These are phyloP conservation scores for Drosophila biarmipes DNA, from an alignment of 1,140 invertebrate species.

Conservation along the genomic window DNA sequence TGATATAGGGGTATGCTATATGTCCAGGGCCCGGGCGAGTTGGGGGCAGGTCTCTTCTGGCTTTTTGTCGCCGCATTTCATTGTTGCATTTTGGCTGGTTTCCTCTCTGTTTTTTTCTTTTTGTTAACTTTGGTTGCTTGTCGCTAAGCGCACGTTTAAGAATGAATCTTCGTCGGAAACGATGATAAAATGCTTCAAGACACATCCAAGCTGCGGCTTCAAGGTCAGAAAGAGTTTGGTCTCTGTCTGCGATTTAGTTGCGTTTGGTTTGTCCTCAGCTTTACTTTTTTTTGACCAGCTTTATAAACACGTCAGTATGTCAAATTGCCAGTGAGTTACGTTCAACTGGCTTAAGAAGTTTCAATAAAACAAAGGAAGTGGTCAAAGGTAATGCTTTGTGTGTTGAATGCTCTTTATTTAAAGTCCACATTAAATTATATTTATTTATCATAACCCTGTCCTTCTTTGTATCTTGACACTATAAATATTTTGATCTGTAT, in stretches of 20 bases:
- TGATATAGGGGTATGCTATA: constrained; percentile 49
- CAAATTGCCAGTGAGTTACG: constrained; percentile 73
- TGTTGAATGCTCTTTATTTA: background rate
- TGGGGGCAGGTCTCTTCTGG: constrained; percentile 4
- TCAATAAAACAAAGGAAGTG: background rate
- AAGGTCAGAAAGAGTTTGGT: constrained; percentile 68
- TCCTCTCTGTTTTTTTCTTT: constrained; percentile 8
- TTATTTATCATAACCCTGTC: too few species aligned
- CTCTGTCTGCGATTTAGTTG: constrained; percentile 30
- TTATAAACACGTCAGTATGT: constrained; percentile 75
- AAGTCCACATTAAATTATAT: background rate
- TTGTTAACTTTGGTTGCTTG: constrained; percentile 11
- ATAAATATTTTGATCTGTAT: too few species aligned
- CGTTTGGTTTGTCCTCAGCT: constrained; percentile 1
- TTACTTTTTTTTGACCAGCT: constrained; percentile 33
- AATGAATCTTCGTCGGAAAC: constrained; percentile 76
- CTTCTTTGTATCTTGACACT: too few species aligned
- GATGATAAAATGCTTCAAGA: constrained; percentile 66
- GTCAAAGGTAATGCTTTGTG: background rate
- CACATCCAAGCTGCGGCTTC: constrained; percentile 52
- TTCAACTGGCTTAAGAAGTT: constrained; percentile 29
- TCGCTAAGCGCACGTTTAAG: constrained; percentile 61
- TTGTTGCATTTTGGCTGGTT: constrained; percentile 61
- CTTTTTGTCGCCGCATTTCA: constrained; percentile 82
- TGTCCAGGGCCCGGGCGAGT: background rate